Base-by-base conservation (phyloP, 2,113 vertebrate species). In the Peucedramus taeniatus region DNA sequence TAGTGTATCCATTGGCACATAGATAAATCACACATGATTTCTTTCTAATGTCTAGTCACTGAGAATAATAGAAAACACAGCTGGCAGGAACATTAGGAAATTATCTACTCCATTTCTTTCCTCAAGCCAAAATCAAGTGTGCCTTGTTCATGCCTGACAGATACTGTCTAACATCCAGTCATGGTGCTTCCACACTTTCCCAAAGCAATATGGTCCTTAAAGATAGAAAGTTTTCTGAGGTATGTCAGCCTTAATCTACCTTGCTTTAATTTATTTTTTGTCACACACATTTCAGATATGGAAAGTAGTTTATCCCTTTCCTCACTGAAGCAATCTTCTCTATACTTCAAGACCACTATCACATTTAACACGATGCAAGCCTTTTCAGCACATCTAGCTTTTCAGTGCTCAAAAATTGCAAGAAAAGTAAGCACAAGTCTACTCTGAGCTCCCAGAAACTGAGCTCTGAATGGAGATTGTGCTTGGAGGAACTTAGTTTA, bases 21-120 rank as follows among this genome's bases (percentile, higher is more conserved):
- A 96, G 71, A 96, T 96, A 88, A 96, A 96, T 96, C 94, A 95
- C 71, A 85, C 50, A 74, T 86, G 66, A 93, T 79, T 94, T 89
- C 88, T 94, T 85, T 74, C 71, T 49, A 82, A 82, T 57, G 71
- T 76, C 83, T 78, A 82, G 57, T 82, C 65, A 76, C 66, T 28
- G 66, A 89, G 79, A 83, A 86, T 86, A 97, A 92, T 77, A 86
- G 72, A 93, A 93, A 88, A 86, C 76, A 85, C 71, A 94, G 64
- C 71, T 90, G 79, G 82, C 50, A 86, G 63, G 63, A 83, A 53
- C 7, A 2, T 74, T 72, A 83, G 45, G 31, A 92, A 70, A 90
- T 95, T 93, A 90, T 83, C 83, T 90, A 90, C 71, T 95, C 59
- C 37, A 72, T 94, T 92, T 86, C 64, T 93, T 94, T 83, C 64